Base-by-base conservation (phyloP, 2,797 vertebrate genomes). In the Alosa sapidissima region DNA sequence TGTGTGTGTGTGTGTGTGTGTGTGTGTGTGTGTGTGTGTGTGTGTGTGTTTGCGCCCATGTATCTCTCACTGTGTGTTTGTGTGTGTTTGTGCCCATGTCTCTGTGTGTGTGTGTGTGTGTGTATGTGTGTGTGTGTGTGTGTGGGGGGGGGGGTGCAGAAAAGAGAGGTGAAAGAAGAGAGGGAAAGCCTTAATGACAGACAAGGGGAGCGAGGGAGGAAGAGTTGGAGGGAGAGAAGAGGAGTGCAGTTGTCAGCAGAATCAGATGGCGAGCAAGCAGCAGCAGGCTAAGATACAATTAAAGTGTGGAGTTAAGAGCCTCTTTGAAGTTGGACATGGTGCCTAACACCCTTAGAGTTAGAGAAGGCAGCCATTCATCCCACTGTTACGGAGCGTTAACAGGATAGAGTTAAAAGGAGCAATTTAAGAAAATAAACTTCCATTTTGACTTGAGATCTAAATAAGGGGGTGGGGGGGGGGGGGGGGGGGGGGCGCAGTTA, bases 251-350 rank as follows among this genome's bases (percentile, higher is more conserved):
- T 94, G 94, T 96, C 97, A 96, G 96, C 96, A 96, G 96, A 97
- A 96, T 94, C 93, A 85, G 85, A 94, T 95, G 95, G 94, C 89
- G 91, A 93, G 92, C 93, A 93, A 90, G 94, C 94, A 94, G 94
- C 95, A 94, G 95, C 95, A 94, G 94, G 89, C 94, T 91, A 94
- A 96, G 96, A 97, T 96, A 94, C 92, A 95, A 96, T 96, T 96
- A 96, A 96, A 97, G 95, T 94, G 95, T 95, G 92, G 95, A 91
- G 92, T 96, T 94, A 95, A 96, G 94, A 94, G 87, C 87, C 88
- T 91, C 97, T 98, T 97, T 97, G 97, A 96, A 96, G 96, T 95
- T 89, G 86, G 91, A 94, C 96, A 90, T 87, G 93, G 94, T 94
- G 90, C 90, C 91, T 93, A 95, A 94, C 93, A 94, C 94, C 91